phyloP scores from a whole-genome alignment of 2,113 vertebrate species.

The Illadopsis cleaveri region DNA sequence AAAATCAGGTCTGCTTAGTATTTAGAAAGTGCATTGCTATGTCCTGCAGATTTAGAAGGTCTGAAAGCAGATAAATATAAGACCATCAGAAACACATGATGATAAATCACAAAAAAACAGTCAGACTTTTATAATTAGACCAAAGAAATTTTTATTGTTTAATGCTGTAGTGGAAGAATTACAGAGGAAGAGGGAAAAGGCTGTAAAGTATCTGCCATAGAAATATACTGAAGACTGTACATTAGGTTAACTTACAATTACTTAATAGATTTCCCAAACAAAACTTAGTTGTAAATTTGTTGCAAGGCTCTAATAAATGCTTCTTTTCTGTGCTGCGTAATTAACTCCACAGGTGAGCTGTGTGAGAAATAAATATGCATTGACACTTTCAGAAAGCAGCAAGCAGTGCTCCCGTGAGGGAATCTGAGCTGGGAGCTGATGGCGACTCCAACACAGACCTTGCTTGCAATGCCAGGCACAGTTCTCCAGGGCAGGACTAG shows the following conservation, averaged over 20 bases:
- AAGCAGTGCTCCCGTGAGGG: neutral
- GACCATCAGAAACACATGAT: neutral
- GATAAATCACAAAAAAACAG: neutral
- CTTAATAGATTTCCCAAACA: too few species aligned
- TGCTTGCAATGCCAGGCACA: neutral
- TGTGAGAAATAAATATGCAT: neutral
- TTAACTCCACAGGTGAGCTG: neutral
- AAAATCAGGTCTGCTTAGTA: neutral
- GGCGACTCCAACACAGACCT: neutral
- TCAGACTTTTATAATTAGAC: neutral
- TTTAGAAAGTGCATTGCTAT: neutral
- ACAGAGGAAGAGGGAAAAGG: neutral
- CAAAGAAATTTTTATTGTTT: neutral
- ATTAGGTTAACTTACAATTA: too few species aligned
- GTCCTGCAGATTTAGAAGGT: neutral
- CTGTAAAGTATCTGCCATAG: too few species aligned
- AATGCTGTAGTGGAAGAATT: neutral
- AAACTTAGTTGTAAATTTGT: too few species aligned
- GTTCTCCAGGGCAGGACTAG: neutral
- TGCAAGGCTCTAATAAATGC: too few species aligned
- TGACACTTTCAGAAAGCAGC: neutral
- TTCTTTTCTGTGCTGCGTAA: neutral
- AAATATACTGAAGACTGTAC: too few species aligned
- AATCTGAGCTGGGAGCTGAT: neutral
- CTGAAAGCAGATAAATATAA: neutral